Evolutionary conservation across 2,888 invertebrate genomes (phyloP).

Genomic region (Trachelus iudaicus): DNA sequence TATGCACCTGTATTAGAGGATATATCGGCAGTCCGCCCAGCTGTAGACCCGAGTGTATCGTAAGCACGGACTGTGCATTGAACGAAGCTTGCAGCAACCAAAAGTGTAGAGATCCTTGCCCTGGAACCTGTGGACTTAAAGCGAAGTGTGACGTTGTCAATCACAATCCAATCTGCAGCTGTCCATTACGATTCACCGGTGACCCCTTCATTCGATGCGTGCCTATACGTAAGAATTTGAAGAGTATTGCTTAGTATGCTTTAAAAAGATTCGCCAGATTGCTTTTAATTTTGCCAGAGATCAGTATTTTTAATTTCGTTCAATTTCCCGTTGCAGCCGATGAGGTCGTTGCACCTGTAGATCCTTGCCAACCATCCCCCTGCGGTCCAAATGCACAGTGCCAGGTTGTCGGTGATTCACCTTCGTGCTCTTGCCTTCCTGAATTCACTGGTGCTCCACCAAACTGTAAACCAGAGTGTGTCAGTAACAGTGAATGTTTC

Average conservation of each 20-base stretch:
- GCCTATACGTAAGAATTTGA: slow-evolving; percentile 69
- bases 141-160: slow-evolving; percentile 68
- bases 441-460: slow-evolving; percentile 63
- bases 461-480: slow-evolving; percentile 63
- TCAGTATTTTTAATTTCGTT: background rate
- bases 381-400: slow-evolving; percentile 65
- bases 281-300: background rate
- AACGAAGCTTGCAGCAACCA: slow-evolving; percentile 69
- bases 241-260: slow-evolving; percentile 6
- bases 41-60: slow-evolving; percentile 69
- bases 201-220: slow-evolving; percentile 71
- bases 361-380: slow-evolving; percentile 65
- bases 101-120: slow-evolving; percentile 69
- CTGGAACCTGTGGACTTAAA: slow-evolving; percentile 68
- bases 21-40: slow-evolving; percentile 78
- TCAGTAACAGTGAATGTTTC: slow-evolving; percentile 56
- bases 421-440: slow-evolving; percentile 67
- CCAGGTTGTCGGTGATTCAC: slow-evolving; percentile 62
- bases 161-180: slow-evolving; percentile 69
- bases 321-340: slow-evolving; percentile 32
- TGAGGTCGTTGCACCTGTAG: slow-evolving; percentile 47
- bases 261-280: slow-evolving; percentile 6
- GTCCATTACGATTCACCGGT: slow-evolving; percentile 67
- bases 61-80: slow-evolving; percentile 67
- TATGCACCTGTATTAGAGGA: slow-evolving; percentile 75